Evolutionary conservation across 2,113 vertebrate species (phyloP).

Genomic region (Thamnophis sirtalis): DNA sequence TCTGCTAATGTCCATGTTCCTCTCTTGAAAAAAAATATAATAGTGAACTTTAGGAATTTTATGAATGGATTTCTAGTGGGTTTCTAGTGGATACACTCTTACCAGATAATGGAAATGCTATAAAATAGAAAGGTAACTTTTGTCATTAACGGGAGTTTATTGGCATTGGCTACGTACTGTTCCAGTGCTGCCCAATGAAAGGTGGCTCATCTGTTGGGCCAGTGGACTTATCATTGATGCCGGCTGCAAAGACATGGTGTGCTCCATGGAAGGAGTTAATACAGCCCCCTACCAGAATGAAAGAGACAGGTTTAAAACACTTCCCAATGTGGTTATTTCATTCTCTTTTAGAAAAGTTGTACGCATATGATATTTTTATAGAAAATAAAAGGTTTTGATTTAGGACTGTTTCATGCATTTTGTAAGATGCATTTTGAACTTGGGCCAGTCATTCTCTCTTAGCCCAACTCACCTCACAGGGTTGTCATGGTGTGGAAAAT

Average conservation of each 20-base stretch:
- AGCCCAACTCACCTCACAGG: not conserved
- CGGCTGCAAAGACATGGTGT: conserved; percentile 94
- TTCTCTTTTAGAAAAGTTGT: rapidly evolving
- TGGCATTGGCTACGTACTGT: conserved; percentile 76
- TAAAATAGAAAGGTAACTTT: not conserved
- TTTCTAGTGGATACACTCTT: not conserved
- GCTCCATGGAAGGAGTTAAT: conserved; percentile 97
- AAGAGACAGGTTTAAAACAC: conserved; percentile 15
- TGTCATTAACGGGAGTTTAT: conserved; percentile 22
- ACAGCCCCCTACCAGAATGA: conserved; percentile 81
- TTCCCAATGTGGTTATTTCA: not conserved
- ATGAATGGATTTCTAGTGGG: not conserved
- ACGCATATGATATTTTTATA: not conserved
- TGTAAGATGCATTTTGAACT: not conserved
- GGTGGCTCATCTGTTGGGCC: conserved; percentile 96
- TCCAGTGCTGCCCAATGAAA: conserved; percentile 89
- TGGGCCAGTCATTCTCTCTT: not conserved
- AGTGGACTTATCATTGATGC: conserved; percentile 91
- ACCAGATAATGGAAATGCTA: not conserved
- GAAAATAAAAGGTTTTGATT: not conserved
- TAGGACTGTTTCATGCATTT: not conserved
- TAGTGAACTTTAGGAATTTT: not conserved
- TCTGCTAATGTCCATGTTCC: not conserved
- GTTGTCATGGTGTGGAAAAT: not conserved
- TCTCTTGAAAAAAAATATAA: not conserved